phyloP scores from a whole-genome alignment of 1,140 invertebrate genomes.

The Magallana ariakensis region DNA sequence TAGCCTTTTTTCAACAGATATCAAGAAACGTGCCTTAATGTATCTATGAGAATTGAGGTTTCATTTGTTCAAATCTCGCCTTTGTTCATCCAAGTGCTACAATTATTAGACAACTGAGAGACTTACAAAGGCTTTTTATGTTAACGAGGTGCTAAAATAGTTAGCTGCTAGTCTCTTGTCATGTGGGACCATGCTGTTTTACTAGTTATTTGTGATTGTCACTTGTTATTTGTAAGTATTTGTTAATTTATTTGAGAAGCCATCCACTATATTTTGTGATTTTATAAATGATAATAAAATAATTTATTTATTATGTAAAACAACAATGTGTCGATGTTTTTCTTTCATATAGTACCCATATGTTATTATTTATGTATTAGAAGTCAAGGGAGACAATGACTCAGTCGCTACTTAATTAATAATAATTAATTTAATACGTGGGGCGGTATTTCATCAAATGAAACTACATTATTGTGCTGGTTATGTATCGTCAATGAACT shows the following conservation, averaged over 20 bases:
- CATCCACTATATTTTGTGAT: slow-evolving; percentile 34
- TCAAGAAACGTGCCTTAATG: not conserved
- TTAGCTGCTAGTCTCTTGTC: not conserved
- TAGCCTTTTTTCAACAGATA: no score
- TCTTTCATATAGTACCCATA: no score
- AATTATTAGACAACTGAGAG: not conserved
- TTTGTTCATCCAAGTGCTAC: not conserved
- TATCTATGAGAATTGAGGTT: not conserved
- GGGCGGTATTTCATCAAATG: no score
- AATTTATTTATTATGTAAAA: not conserved
- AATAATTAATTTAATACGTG: no score
- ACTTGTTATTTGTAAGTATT: slow-evolving; percentile 16
- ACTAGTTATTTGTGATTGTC: slow-evolving; percentile 3
- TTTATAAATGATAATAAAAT: slow-evolving; percentile 16
- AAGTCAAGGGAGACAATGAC: no score
- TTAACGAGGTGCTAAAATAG: not conserved
- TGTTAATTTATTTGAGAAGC: slow-evolving; percentile 13
- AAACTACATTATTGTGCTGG: no score
- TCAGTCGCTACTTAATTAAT: no score
- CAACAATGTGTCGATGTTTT: not conserved
- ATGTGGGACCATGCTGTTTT: not conserved
- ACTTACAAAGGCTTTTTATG: no score
- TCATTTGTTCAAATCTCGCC: not conserved
- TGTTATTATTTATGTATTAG: no score
- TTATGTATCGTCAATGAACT: no score